A percentile compares a stretch with the other conserved stretches of the same genome.
Conservation (phyloP, 1,140 invertebrate species). For the Batillaria attramentaria region DNA sequence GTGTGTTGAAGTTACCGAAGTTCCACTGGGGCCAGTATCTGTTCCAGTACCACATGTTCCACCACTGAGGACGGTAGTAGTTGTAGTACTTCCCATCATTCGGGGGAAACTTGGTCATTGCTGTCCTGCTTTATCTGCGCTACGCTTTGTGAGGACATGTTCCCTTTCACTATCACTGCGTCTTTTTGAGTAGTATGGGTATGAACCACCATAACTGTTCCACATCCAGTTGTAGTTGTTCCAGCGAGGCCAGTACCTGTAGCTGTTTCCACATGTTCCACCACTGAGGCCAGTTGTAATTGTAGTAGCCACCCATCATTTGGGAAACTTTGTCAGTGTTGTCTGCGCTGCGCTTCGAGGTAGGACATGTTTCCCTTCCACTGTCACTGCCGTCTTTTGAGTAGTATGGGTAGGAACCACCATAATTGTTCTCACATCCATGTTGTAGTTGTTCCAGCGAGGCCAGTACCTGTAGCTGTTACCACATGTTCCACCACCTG, state of each 20-base stretch:
- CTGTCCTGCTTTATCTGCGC: neutral
- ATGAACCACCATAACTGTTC: neutral
- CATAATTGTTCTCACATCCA: constrained; percentile 18
- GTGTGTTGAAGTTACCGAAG: neutral
- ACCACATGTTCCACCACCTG: constrained; percentile 12
- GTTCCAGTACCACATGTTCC: constrained; percentile 21
- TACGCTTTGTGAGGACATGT: neutral
- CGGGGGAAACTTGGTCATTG: no score
- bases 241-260: constrained; percentile 6
- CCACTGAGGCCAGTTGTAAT: constrained; percentile 17
- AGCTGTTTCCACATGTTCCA: neutral
- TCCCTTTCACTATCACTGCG: neutral
- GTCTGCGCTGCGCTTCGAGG: neutral
- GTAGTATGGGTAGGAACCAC: neutral
- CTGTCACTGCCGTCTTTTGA: neutral
- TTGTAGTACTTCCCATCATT: constrained; percentile 21
- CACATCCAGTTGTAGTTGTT: constrained; percentile 21
- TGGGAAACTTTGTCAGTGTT: neutral
- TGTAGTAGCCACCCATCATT: neutral
- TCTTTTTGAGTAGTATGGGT: neutral
- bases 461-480: constrained; percentile 24
- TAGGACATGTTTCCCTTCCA: neutral
- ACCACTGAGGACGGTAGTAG: constrained; percentile 8
- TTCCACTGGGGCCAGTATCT: constrained; percentile 12
- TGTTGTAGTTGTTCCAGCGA: constrained; percentile 7